Evolutionary conservation across 2,797 vertebrate species (phyloP).

Genomic region (Gymnocypris eckloni): DNA sequence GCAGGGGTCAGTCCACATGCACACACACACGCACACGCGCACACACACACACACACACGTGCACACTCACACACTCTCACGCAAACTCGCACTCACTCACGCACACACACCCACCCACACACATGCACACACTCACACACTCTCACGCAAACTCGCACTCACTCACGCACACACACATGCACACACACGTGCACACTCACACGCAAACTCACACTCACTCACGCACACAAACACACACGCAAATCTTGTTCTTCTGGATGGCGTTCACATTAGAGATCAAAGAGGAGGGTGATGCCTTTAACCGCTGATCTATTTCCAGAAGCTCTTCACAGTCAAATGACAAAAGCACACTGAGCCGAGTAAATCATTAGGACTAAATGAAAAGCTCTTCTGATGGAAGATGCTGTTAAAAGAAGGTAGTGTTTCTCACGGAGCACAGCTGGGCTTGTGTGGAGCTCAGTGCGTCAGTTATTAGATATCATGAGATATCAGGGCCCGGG

Average conservation of each 20-base stretch:
- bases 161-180: not conserved
- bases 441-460: not conserved
- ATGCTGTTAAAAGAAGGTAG: not conserved
- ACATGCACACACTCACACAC: too few species aligned
- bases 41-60: too few species aligned
- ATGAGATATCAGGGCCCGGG: not conserved
- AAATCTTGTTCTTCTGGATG: slow-evolving; percentile 17
- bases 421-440: slow-evolving; percentile 4
- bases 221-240: not conserved
- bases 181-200: not conserved
- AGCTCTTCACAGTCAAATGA: slow-evolving; percentile 28
- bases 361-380: slow-evolving; percentile 41
- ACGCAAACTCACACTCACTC: too few species aligned
- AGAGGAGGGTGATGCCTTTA: slow-evolving; percentile 21
- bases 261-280: slow-evolving; percentile 26
- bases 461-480: not conserved
- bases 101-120: not conserved
- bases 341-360: slow-evolving; percentile 35
- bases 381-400: slow-evolving; percentile 15
- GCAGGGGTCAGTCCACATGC: slow-evolving; percentile 5
- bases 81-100: too few species aligned
- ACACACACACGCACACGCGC: not conserved
- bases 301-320: slow-evolving; percentile 35
- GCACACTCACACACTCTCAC: not conserved
- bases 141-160: too few species aligned